phyloP scores from a whole-genome alignment of 2,888 invertebrate genomes.

The Fissipunctia ypsillon region DNA sequence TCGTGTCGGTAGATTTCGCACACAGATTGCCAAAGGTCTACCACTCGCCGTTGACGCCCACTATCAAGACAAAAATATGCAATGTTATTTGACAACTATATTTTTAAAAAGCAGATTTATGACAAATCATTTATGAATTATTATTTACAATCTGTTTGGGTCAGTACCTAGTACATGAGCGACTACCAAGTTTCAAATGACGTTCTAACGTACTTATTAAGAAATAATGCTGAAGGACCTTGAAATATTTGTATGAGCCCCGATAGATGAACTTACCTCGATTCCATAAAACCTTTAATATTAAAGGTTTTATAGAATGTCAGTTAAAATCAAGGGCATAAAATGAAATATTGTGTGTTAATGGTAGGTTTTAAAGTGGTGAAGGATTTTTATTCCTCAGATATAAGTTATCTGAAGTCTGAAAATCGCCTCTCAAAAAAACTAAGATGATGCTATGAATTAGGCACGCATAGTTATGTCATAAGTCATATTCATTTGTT shows the following conservation, averaged over 20 bases:
- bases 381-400: background rate
- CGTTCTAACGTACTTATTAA: background rate
- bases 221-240: background rate
- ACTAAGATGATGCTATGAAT: background rate
- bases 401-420: background rate
- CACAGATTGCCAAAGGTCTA: slow-evolving; percentile 96
- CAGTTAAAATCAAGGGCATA: slow-evolving; percentile 1
- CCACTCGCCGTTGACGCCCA: slow-evolving; percentile 92
- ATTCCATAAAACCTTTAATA: background rate
- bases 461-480: background rate
- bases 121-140: slow-evolving; percentile 16
- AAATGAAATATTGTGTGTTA: background rate
- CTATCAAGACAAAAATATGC: slow-evolving; percentile 76
- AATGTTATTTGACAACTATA: slow-evolving; percentile 59
- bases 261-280: background rate
- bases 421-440: background rate
- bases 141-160: slow-evolving; percentile 26
- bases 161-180: background rate
- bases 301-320: background rate
- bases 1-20: slow-evolving; percentile 96
- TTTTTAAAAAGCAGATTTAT: slow-evolving; percentile 29
- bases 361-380: background rate
- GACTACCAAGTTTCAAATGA: background rate
- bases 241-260: slow-evolving; percentile 9
- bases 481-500: background rate